Conservation (phyloP, 1,140 invertebrate genomes). For the Scylla paramamosain region DNA sequence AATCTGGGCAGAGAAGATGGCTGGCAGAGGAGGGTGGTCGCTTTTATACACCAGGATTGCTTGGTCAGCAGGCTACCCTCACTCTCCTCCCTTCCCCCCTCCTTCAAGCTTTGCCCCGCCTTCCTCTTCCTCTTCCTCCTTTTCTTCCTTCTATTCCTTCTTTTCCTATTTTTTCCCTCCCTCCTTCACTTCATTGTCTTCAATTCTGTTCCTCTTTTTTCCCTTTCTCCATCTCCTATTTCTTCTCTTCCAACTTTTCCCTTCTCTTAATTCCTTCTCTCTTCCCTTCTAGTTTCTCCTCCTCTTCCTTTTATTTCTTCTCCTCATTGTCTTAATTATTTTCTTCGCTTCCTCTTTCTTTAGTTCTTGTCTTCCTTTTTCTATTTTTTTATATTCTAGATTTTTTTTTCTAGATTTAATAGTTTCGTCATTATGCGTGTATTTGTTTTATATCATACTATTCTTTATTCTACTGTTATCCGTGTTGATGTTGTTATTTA, state of each 20-base stretch:
- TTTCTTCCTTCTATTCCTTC: neutral
- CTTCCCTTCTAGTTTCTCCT: neutral
- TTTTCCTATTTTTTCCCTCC: neutral
- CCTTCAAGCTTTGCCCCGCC: neutral
- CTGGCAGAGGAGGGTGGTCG: conserved; percentile 34
- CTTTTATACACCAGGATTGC: conserved; percentile 65
- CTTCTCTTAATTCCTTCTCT: neutral
- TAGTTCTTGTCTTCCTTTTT: neutral
- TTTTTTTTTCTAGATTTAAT: too few relatives aligned
- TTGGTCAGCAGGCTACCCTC: conserved; percentile 46
- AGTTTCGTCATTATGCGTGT: too few relatives aligned
- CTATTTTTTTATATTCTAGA: neutral
- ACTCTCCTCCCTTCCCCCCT: neutral
- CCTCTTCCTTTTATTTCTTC: neutral
- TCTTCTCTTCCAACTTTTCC: neutral
- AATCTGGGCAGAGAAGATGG: conserved; percentile 70
- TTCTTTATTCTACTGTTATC: too few relatives aligned
- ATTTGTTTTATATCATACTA: too few relatives aligned
- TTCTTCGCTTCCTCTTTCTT: neutral
- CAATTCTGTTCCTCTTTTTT: neutral
- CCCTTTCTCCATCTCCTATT: neutral
- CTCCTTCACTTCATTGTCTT: neutral
- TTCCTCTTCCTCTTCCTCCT: neutral
- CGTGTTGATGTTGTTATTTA: too few relatives aligned
- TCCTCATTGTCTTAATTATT: too few relatives aligned